Evolutionary conservation across 2,888 invertebrate genomes (phyloP), one percentile per base, ranked within the genome.

Genomic region (Nezara viridula): DNA sequence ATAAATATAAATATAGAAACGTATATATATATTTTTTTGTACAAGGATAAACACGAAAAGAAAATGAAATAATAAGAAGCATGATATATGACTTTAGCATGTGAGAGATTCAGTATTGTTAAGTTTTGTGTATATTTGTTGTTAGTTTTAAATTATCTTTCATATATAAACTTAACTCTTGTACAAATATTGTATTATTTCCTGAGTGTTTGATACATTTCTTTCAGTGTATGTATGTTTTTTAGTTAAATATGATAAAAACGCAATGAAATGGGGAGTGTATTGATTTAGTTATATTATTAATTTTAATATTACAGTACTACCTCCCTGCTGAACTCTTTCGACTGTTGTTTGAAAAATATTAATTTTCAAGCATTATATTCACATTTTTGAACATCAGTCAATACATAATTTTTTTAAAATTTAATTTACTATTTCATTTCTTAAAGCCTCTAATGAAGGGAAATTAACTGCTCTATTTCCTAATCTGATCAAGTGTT

Each of bases 1-100:
- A 87, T 86, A 55, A 52, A 24, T 88, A 73, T 44, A 88, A 66
- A 88, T 73, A 73, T 37, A 73, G 37, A 27, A 6, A 24, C 21
- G 14, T 88, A 88, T n/a, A 24, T 88, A 87, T 87, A 88, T 88
- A 88, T 88, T 88, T 88, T 88, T 88, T 88, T 88, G 88, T 88
- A 88, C 73, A 47, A 81, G 81, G n/a, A 81, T 21, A 47, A 81
- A 81, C 21, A 77, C 81, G 44, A 81, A 81, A 47, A 81, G 24
- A 81, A 81, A 81, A 81, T n/a, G n/a, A 60, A 60, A 27, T 27
- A 27, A 44, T 52, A 85, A 86, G 49, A 50, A 55, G 86, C 40
- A 88, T 88, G 88, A 73, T 44, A 66, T 73, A 66, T 73, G 88
- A 21, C 73, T 88, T 88, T 50, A 32, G 60, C 49, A 73, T 88